Conservation (phyloP, 2,797 vertebrate species). For the Eremophila alpestris region DNA sequence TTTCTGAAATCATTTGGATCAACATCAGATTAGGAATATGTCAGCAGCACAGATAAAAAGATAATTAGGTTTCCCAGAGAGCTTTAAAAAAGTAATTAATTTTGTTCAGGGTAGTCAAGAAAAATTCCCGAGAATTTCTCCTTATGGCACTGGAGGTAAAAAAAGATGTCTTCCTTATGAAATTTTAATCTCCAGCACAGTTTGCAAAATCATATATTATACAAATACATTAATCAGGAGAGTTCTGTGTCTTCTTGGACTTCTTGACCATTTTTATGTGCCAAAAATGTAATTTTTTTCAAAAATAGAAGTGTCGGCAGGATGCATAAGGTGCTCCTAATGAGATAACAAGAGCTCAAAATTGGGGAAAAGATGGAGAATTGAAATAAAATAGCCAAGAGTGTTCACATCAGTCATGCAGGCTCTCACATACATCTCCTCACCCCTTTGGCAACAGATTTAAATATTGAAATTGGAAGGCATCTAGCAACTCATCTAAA, state of each 20-base stretch:
- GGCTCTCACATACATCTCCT: neutral
- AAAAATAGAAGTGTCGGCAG: neutral
- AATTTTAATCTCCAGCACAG: neutral
- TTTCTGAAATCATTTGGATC: neutral
- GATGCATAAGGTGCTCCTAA: neutral
- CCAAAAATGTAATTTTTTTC: neutral
- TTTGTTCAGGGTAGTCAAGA: neutral
- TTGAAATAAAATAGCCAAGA: neutral
- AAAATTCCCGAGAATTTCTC: neutral
- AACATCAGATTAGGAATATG: neutral
- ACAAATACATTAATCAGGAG: neutral
- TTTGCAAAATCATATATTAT: neutral
- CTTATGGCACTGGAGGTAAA: neutral
- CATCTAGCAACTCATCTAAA: neutral
- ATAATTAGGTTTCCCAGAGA: neutral
- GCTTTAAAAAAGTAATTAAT: constrained; percentile 1
- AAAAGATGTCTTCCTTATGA: neutral
- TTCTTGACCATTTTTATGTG: neutral
- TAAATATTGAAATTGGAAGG: neutral
- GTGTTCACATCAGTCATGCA: neutral
- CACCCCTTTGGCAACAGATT: neutral
- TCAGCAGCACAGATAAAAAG: neutral
- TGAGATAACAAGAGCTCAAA: neutral
- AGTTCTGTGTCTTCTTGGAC: neutral
- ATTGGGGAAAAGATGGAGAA: neutral